Evolutionary conservation across 2,888 invertebrate species (phyloP).

Genomic region (Enchytraeus crypticus): DNA sequence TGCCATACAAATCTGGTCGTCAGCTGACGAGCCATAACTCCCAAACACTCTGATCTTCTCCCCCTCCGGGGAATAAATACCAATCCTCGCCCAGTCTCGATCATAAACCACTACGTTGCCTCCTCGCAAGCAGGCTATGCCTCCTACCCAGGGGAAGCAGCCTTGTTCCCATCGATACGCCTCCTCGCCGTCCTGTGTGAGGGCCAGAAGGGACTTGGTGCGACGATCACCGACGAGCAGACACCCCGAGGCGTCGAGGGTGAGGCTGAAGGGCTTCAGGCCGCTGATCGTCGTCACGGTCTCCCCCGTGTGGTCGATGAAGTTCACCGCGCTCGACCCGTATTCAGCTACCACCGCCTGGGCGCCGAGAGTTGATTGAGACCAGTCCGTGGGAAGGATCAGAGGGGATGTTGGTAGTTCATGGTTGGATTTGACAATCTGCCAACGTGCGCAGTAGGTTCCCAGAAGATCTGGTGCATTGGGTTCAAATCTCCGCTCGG

Average conservation of each 20-base stretch:
- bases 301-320: slow-evolving; percentile 7
- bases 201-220: slow-evolving; percentile 15
- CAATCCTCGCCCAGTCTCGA: slow-evolving; percentile 15
- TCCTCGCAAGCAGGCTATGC: slow-evolving; percentile 10
- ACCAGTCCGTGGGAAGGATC: too few species aligned
- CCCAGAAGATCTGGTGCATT: not conserved
- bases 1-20: slow-evolving; percentile 23
- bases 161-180: slow-evolving; percentile 12
- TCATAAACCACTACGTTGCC: slow-evolving; percentile 17
- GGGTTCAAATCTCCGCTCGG: too few species aligned
- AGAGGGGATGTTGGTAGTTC: slow-evolving; percentile 17
- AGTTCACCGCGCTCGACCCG: slow-evolving; percentile 8
- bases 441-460: not conserved
- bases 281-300: slow-evolving; percentile 1
- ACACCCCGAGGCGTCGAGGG: not conserved
- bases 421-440: slow-evolving; percentile 5
- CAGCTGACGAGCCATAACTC: slow-evolving; percentile 14
- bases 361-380: slow-evolving; percentile 5
- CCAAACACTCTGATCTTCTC: slow-evolving; percentile 19
- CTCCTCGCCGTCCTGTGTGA: slow-evolving; percentile 13
- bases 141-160: slow-evolving; percentile 19
- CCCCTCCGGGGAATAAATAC: slow-evolving; percentile 13
- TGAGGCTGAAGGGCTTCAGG: slow-evolving; percentile 19
- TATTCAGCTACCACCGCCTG: slow-evolving; percentile 17
- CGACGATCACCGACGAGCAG: slow-evolving; percentile 20